Evolutionary conservation across 2,888 invertebrate genomes (phyloP).

Genomic region (Aleiodes leptofemur): DNA sequence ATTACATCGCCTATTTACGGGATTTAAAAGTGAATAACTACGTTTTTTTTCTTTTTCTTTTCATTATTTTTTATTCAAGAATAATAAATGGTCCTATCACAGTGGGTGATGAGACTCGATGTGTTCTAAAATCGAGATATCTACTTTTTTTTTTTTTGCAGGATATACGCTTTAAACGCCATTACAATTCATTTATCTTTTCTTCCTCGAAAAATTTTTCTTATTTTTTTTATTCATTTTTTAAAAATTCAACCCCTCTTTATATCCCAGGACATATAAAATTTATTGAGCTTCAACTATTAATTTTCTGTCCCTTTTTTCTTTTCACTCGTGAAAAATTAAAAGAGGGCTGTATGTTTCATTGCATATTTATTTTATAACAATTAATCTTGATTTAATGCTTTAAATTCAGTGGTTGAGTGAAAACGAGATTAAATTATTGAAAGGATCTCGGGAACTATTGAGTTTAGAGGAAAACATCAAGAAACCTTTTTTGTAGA

Average conservation of each 20-base stretch:
- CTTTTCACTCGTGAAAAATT: background rate
- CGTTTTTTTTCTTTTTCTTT: conserved; percentile 48
- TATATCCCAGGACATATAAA: background rate
- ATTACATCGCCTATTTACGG: conserved; percentile 15
- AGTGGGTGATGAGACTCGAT: conserved; percentile 59
- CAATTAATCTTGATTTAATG: conserved; percentile 9
- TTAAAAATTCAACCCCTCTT: background rate
- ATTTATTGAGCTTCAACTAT: conserved; percentile 19
- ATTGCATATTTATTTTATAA: conserved; percentile 14
- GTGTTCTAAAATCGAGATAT: conserved; percentile 54
- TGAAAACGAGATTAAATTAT: background rate
- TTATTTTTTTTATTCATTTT: conserved; percentile 11
- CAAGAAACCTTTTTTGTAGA: no score
- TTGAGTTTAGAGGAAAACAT: no score
- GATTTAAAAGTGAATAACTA: conserved; percentile 45
- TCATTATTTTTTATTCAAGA: conserved; percentile 40
- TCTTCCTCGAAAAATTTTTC: background rate
- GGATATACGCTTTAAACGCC: conserved; percentile 36
- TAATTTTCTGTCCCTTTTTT: background rate
- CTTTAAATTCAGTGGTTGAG: background rate
- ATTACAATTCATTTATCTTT: conserved; percentile 31
- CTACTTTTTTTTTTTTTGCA: conserved; percentile 42
- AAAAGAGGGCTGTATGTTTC: conserved; percentile 6
- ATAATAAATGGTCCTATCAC: conserved; percentile 58
- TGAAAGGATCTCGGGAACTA: no score